Base-by-base conservation (phyloP, 2,888 invertebrate species). In the Dexiosoma caninum region DNA sequence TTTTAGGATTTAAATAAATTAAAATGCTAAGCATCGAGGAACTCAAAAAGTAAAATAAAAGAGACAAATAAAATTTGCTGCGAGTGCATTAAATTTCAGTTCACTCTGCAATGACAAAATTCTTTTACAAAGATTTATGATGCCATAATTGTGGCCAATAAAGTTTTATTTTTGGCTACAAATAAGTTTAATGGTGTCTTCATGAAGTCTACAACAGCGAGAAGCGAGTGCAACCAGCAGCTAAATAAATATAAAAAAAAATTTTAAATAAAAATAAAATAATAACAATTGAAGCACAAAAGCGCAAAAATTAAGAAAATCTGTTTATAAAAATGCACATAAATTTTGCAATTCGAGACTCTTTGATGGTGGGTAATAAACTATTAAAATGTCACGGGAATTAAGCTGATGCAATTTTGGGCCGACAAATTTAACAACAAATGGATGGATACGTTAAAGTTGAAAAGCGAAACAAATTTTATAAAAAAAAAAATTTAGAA, bases 301-400 rank as follows among this genome's bases (percentile, higher is more conserved):
- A 53, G 16, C 14, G 5, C 44, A 19, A 57, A 30, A 32, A 46
- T 55, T 30, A 14, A 14, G 53, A 64, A 27, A 5, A 57, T 51
- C 70, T 64, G 30, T 66, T 27, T 51, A 51, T 64, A 70, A 67
- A 76, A 81, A 72, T 76, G 59, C 80, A 76, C 80, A 81, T 81
- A 81, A 81, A 81, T 81, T 81, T 81, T 62, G 67, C 76, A 81
- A 72, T 37, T 57, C 62, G 67, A 81, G 80, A 55, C 71, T 46
- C 64, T 81, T 76, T 81, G 76, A 81, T 81, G 76, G 80, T 69
- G 80, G 76, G 80, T 76, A 71, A 81, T 81, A 81, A 81, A 81
- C 71, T 57, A 81, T 76, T 55, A 27, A 76, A 81, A 81, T 81
- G 80, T 81, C 80, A 76, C 49, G 67, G 72, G 55, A 62, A 60